phyloP scores from a whole-genome alignment of 1,140 invertebrate genomes.

The Diuraphis noxia region DNA sequence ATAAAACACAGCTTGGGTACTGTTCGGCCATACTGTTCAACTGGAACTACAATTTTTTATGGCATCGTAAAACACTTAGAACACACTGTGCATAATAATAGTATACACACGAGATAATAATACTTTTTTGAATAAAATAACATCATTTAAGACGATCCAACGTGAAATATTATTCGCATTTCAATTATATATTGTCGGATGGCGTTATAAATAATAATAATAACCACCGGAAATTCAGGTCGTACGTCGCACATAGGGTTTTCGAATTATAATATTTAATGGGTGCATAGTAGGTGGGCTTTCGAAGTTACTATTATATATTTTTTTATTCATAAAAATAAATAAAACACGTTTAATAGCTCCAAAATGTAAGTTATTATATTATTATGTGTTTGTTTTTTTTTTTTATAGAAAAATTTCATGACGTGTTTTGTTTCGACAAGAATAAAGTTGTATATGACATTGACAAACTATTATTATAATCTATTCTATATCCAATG shows the following conservation, averaged over 20 bases:
- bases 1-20: neutral
- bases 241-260: neutral
- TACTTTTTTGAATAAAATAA: neutral
- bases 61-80: constrained; percentile 31
- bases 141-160: constrained; percentile 8
- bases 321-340: neutral
- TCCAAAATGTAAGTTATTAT: neutral
- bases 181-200: neutral
- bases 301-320: neutral
- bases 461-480: constrained; percentile 10
- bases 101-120: neutral
- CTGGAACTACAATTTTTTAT: constrained; percentile 21
- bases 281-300: constrained; percentile 35
- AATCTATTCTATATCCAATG: neutral
- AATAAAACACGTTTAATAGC: constrained; percentile 3
- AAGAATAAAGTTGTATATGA: neutral
- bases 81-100: neutral
- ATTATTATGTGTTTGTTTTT: neutral
- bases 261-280: constrained; percentile 32
- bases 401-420: constrained; percentile 2
- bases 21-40: neutral
- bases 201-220: neutral
- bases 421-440: neutral
- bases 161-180: constrained; percentile 23
- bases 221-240: constrained; percentile 12